Percentiles rank a stretch among this genome's conserved stretches.
Evolutionary conservation across 2,797 vertebrate species (phyloP).

Genomic region (Ptychobarbus kaznakovi): DNA sequence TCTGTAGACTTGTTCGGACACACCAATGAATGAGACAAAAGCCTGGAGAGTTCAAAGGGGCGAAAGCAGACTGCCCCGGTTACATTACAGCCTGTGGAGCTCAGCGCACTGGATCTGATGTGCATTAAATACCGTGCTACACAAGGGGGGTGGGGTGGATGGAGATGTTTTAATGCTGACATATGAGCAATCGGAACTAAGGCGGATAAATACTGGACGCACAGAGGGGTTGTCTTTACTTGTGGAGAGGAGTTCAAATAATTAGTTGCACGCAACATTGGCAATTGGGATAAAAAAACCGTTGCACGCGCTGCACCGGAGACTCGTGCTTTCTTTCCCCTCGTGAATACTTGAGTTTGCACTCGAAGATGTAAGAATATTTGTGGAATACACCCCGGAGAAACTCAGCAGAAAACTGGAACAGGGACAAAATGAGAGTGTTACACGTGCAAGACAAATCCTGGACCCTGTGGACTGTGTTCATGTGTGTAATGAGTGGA

Average conservation of each 20-base stretch:
- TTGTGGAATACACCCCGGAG: background rate
- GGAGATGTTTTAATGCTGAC: conserved; percentile 78
- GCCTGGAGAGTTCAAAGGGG: conserved; percentile 58
- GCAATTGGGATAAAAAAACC: conserved; percentile 72
- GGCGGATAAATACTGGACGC: conserved; percentile 78
- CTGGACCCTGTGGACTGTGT: conserved; percentile 75
- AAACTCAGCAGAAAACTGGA: conserved; percentile 41
- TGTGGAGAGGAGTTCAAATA: conserved; percentile 62
- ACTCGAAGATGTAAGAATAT: background rate
- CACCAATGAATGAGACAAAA: conserved; percentile 57
- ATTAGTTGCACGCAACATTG: conserved; percentile 64
- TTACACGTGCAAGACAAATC: conserved; percentile 66
- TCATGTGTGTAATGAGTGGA: conserved; percentile 71
- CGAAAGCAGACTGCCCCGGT: conserved; percentile 21
- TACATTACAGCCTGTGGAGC: conserved; percentile 17
- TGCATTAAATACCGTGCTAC: conserved; percentile 57
- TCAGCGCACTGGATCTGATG: conserved; percentile 44
- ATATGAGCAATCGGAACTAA: conserved; percentile 79
- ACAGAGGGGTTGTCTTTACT: conserved; percentile 56
- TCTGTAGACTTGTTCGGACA: conserved; percentile 42
- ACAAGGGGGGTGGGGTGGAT: conserved; percentile 73
- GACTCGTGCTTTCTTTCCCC: conserved; percentile 47
- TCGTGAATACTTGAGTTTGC: conserved; percentile 66
- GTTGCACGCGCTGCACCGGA: conserved; percentile 63
- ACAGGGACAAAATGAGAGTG: conserved; percentile 67